Evolutionary conservation across 1,140 invertebrate genomes (phyloP).

Genomic region (Portunus trituberculatus): DNA sequence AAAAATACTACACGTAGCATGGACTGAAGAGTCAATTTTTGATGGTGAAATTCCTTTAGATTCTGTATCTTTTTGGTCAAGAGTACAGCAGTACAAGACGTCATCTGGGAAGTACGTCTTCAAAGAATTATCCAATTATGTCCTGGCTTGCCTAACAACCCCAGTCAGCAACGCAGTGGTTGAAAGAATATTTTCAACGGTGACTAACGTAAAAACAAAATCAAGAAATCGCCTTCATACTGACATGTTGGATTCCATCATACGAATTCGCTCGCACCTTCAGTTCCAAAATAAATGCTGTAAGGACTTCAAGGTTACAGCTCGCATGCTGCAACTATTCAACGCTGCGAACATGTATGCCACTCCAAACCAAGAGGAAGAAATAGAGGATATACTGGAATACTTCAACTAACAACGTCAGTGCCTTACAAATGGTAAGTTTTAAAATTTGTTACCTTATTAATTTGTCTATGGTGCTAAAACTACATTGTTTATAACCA

Average conservation of each 20-base stretch:
- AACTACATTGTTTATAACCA: too few relatives aligned
- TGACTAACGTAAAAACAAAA: slow-evolving; percentile 54
- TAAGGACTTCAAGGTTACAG: not conserved
- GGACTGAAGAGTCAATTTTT: slow-evolving; percentile 47
- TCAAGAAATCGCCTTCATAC: slow-evolving; percentile 36
- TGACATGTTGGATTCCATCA: slow-evolving; percentile 34
- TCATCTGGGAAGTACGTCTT: slow-evolving; percentile 46
- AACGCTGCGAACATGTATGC: not conserved
- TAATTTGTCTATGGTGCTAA: too few relatives aligned
- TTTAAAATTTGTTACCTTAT: not conserved
- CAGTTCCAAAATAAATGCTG: slow-evolving; percentile 34
- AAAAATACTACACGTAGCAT: slow-evolving; percentile 37
- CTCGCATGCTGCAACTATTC: slow-evolving; percentile 7
- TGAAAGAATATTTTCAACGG: slow-evolving; percentile 60
- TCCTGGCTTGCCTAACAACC: slow-evolving; percentile 49
- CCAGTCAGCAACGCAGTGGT: slow-evolving; percentile 40
- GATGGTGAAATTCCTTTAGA: slow-evolving; percentile 40
- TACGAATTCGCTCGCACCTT: slow-evolving; percentile 46
- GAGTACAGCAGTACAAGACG: slow-evolving; percentile 38
- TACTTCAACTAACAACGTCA: not conserved
- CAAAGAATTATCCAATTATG: slow-evolving; percentile 54
- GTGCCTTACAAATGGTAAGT: not conserved
- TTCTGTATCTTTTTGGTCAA: slow-evolving; percentile 40
- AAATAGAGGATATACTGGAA: not conserved
- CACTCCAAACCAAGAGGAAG: not conserved